Percentiles rank a stretch among this genome's conserved stretches.
phyloP scores from a whole-genome alignment of 2,113 vertebrate genomes.

The Jacana jacana region DNA sequence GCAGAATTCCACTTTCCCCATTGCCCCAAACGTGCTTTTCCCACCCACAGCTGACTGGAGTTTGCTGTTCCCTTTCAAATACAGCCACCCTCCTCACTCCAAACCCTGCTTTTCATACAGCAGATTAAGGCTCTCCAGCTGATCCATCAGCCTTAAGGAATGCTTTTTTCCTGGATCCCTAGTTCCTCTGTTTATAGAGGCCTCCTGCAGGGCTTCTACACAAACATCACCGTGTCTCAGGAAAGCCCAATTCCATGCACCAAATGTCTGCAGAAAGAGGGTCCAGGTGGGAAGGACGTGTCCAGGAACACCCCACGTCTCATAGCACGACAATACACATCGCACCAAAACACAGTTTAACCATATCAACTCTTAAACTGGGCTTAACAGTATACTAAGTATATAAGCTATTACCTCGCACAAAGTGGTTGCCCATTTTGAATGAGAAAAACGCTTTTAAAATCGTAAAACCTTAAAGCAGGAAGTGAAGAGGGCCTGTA shows the following conservation, averaged over 20 bases:
- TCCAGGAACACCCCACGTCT: not conserved
- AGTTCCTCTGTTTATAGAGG: not conserved
- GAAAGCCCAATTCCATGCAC: not conserved
- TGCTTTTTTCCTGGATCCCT: not conserved
- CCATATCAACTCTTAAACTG: not conserved
- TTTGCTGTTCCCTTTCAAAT: not conserved
- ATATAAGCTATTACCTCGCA: not conserved
- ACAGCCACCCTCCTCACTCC: not conserved
- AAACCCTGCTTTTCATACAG: not conserved
- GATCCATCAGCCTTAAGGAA: not conserved
- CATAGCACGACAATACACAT: fast-evolving
- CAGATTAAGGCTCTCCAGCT: not conserved
- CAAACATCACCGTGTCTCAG: not conserved
- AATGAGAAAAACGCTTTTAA: not conserved
- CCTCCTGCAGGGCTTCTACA: not conserved
- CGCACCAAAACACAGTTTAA: not conserved
- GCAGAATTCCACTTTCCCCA: not conserved
- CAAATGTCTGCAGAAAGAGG: not conserved
- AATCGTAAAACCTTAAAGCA: not conserved
- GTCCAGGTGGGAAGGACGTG: not conserved
- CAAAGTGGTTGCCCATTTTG: not conserved
- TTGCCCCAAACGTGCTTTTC: not conserved
- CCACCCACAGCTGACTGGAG: not conserved
- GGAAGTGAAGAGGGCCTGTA: not conserved
- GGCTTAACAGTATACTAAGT: not conserved